These are phyloP conservation scores for Myopa tessellatipennis DNA, from an alignment of 2,888 invertebrate species.

Conservation along the genomic window DNA sequence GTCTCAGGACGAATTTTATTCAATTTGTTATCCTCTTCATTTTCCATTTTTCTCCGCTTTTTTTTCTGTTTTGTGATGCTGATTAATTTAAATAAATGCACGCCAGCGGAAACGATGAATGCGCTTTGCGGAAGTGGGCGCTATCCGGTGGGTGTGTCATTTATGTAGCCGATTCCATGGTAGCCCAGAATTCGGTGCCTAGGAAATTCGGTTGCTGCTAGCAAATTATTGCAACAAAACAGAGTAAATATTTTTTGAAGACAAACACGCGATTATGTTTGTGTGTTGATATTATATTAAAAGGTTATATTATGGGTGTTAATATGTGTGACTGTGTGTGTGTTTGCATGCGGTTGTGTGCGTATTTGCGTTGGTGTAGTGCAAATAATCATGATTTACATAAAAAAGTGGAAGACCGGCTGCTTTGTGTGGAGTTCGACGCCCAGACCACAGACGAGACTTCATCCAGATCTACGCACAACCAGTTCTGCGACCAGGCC, in stretches of 20 bases:
- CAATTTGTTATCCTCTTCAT: neutral
- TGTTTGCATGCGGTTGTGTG: constrained; percentile 29
- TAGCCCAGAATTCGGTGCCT: neutral
- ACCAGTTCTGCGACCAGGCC: neutral
- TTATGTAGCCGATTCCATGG: neutral
- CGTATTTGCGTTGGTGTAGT: constrained; percentile 31
- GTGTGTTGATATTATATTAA: constrained; percentile 13
- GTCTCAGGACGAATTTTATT: constrained; percentile 27
- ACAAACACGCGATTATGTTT: constrained; percentile 30
- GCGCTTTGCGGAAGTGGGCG: constrained; percentile 30
- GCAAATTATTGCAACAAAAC: constrained; percentile 37
- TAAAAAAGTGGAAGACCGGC: constrained; percentile 4
- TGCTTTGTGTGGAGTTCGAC: neutral
- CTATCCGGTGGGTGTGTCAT: neutral
- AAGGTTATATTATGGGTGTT: constrained; percentile 3
- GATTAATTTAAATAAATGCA: constrained; percentile 32
- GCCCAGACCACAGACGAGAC: constrained; percentile 40
- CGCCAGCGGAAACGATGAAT: constrained; percentile 23
- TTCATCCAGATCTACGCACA: constrained; percentile 5
- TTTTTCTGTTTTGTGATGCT: constrained; percentile 9
- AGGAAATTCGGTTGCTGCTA: constrained; percentile 46
- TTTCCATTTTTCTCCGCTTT: neutral
- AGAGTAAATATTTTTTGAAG: constrained; percentile 27
- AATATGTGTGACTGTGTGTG: constrained; percentile 16
- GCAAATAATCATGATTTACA: constrained; percentile 39